Percentiles rank a stretch among this genome's conserved stretches.
phyloP scores from a whole-genome alignment of 2,888 invertebrate genomes.

The Odontothrips loti region DNA sequence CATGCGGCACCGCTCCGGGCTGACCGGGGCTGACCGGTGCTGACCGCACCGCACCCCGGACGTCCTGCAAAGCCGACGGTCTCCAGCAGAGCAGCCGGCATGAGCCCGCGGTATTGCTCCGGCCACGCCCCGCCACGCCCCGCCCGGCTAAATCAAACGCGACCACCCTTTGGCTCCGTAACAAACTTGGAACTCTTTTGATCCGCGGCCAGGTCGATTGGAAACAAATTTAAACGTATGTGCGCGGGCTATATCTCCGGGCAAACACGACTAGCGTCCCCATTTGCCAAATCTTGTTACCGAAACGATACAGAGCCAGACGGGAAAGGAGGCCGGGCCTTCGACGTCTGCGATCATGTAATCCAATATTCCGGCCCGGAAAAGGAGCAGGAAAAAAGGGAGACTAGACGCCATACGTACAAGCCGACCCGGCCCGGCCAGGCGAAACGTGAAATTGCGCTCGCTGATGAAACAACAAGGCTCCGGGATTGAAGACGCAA shows the following conservation, averaged over 20 bases:
- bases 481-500: too few relatives aligned
- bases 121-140: too few relatives aligned
- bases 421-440: background rate
- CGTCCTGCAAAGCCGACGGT: too few relatives aligned
- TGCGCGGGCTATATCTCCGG: background rate
- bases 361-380: conserved; percentile 2
- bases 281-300: conserved; percentile 12
- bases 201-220: conserved; percentile 7
- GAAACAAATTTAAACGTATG: conserved; percentile 3
- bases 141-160: too few relatives aligned
- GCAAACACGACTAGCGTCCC: background rate
- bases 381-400: background rate
- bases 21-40: too few relatives aligned
- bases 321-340: background rate
- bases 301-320: background rate
- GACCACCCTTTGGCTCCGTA: too few relatives aligned
- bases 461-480: background rate
- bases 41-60: too few relatives aligned
- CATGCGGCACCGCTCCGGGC: too few relatives aligned
- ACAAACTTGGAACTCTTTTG: background rate
- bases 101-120: too few relatives aligned
- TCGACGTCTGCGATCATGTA: background rate
- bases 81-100: too few relatives aligned
- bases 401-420: conserved; percentile 5
- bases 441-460: conserved; percentile 16